These are phyloP conservation scores for Gobiocypris rarus DNA, from an alignment of 2,113 vertebrate species.

Conservation along the genomic window DNA sequence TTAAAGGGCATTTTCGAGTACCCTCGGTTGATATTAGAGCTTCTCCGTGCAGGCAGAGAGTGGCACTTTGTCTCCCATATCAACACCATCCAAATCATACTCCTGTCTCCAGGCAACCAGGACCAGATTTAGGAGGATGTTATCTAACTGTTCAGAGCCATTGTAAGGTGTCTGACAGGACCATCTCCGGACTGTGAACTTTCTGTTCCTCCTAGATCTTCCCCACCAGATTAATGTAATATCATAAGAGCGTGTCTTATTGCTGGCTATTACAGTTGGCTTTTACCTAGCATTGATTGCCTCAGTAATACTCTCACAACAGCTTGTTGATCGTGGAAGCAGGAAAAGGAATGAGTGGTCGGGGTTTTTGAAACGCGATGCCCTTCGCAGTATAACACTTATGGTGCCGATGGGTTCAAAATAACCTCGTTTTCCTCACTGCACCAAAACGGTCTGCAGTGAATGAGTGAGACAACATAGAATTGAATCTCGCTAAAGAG, in stretches of 20 bases:
- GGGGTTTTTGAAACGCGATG: conserved; percentile 21
- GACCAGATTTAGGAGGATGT: conserved; percentile 54
- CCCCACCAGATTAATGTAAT: conserved; percentile 33
- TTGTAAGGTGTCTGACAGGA: conserved; percentile 55
- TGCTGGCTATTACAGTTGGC: conserved; percentile 23
- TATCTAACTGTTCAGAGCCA: conserved; percentile 53
- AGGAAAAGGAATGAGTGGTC: conserved; percentile 1
- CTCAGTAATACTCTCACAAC: conserved; percentile 28
- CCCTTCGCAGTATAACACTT: conserved; percentile 20
- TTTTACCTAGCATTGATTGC: conserved; percentile 11
- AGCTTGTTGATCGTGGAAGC: conserved; percentile 12
- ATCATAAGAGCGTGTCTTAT: conserved; percentile 33
- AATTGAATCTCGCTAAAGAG: conserved; percentile 35
- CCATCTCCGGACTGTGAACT: conserved; percentile 34
- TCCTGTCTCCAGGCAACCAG: conserved; percentile 70
- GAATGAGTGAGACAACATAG: neutral
- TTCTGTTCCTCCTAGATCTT: conserved; percentile 31
- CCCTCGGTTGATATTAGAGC: conserved; percentile 55
- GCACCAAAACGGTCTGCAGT: conserved; percentile 29
- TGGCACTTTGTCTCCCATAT: conserved; percentile 41
- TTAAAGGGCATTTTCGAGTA: conserved; percentile 58
- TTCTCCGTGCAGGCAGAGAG: conserved; percentile 41
- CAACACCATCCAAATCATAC: conserved; percentile 52
- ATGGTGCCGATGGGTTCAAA: conserved; percentile 3
- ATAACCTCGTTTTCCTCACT: conserved; percentile 22